phyloP scores from a whole-genome alignment of 2,888 invertebrate species.

The Caenorhabditis drosophilae region DNA sequence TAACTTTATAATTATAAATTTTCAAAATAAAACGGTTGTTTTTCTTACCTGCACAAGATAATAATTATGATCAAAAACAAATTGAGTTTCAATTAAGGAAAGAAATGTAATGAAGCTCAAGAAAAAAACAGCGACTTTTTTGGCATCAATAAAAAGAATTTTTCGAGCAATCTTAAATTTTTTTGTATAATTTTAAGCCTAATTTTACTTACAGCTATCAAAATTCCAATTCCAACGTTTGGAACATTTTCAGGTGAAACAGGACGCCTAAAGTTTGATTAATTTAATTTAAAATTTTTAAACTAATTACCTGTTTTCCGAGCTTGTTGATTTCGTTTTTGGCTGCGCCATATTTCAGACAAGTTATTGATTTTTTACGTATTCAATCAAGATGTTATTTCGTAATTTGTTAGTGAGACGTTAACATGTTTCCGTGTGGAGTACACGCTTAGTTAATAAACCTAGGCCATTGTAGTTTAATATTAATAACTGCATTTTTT shows the following conservation, averaged over 20 bases:
- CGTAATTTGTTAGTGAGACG: no score
- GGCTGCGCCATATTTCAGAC: no score
- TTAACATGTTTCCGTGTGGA: no score
- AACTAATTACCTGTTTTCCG: conserved; percentile 6
- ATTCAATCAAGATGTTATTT: no score
- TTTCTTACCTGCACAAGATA: conserved; percentile 41
- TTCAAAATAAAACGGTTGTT: background rate
- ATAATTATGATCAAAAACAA: conserved; percentile 45
- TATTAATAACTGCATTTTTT: no score
- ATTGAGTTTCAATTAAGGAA: conserved; percentile 45
- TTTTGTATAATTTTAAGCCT: background rate
- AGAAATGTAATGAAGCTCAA: conserved; percentile 48
- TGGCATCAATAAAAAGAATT: conserved; percentile 55
- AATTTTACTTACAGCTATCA: conserved; percentile 20
- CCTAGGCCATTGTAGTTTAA: no score
- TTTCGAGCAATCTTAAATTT: conserved; percentile 50
- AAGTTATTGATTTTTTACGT: no score
- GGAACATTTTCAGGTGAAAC: conserved; percentile 28
- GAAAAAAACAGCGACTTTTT: conserved; percentile 57
- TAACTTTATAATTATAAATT: conserved; percentile 71
- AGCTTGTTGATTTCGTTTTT: conserved; percentile 12
- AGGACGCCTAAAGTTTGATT: conserved; percentile 11
- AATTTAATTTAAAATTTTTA: background rate
- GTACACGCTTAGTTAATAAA: no score
- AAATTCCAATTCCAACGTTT: conserved; percentile 22